Evolutionary conservation across 2,797 vertebrate species (phyloP).

Genomic region (Rhinoraja longicauda): DNA sequence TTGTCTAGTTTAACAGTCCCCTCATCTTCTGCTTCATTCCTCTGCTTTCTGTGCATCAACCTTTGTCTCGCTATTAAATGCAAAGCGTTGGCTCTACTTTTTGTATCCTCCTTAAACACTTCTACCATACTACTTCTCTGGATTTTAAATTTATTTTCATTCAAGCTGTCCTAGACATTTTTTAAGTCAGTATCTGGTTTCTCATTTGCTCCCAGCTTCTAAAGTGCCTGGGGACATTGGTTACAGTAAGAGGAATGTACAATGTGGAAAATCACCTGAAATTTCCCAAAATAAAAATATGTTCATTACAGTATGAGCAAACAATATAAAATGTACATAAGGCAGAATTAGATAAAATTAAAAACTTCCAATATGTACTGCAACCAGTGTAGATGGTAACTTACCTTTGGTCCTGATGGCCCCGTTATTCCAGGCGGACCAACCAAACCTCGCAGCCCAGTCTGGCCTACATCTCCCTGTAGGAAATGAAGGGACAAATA

Average conservation of each 20-base stretch:
- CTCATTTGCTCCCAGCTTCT: not conserved
- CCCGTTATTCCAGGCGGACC: slow-evolving; percentile 73
- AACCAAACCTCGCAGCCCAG: slow-evolving; percentile 76
- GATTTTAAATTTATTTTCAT: not conserved
- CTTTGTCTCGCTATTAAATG: not conserved
- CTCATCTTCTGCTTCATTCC: not conserved
- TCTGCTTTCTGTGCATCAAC: not conserved
- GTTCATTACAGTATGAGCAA: not conserved
- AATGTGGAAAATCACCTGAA: not conserved
- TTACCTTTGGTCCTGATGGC: slow-evolving; percentile 77
- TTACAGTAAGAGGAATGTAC: not conserved
- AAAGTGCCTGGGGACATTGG: not conserved
- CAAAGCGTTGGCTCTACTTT: not conserved
- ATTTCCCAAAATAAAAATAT: not conserved
- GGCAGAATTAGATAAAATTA: not conserved
- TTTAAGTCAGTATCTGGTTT: not conserved
- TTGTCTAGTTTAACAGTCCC: not conserved
- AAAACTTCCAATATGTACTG: not conserved
- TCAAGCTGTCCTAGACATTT: not conserved
- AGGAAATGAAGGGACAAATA: not conserved
- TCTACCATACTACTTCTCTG: not conserved
- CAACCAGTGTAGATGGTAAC: not conserved
- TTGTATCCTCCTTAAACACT: not conserved
- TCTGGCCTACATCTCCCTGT: slow-evolving; percentile 80
- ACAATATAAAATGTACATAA: too few species aligned